phyloP scores from a whole-genome alignment of 2,888 invertebrate species.

The Dendrolimus houi region DNA sequence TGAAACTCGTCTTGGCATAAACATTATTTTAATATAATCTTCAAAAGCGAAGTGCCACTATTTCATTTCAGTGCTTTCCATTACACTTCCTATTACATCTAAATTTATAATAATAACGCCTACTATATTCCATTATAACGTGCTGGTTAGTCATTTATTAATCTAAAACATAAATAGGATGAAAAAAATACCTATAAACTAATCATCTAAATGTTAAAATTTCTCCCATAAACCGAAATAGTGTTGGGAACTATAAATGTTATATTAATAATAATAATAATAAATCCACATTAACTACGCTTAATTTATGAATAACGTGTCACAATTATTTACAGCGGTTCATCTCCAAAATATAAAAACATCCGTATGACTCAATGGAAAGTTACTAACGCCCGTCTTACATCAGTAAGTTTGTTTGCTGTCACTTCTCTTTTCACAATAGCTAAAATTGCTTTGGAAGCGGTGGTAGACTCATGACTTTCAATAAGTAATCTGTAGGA shows the following conservation, averaged over 20 bases:
- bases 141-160: conserved; percentile 42
- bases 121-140: conserved; percentile 35
- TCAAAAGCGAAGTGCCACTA: too few species aligned
- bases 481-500: too few species aligned
- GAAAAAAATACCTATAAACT: conserved; percentile 35
- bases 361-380: conserved; percentile 8
- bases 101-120: conserved; percentile 21
- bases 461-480: too few species aligned
- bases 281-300: conserved; percentile 4
- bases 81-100: conserved; percentile 15
- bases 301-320: conserved; percentile 12
- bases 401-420: too few species aligned
- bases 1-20: too few species aligned
- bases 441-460: too few species aligned
- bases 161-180: conserved; percentile 54
- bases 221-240: conserved; percentile 20
- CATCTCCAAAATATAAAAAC: not conserved
- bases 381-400: too few species aligned
- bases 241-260: conserved; percentile 12
- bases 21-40: too few species aligned
- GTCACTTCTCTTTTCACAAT: too few species aligned
- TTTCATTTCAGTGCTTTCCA: not conserved
- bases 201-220: conserved; percentile 42
- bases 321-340: not conserved
- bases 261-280: conserved; percentile 10